Percentiles rank a stretch among this genome's conserved stretches.
phyloP scores from a whole-genome alignment of 2,888 invertebrate genomes.

The Cataglyphis albicans region DNA sequence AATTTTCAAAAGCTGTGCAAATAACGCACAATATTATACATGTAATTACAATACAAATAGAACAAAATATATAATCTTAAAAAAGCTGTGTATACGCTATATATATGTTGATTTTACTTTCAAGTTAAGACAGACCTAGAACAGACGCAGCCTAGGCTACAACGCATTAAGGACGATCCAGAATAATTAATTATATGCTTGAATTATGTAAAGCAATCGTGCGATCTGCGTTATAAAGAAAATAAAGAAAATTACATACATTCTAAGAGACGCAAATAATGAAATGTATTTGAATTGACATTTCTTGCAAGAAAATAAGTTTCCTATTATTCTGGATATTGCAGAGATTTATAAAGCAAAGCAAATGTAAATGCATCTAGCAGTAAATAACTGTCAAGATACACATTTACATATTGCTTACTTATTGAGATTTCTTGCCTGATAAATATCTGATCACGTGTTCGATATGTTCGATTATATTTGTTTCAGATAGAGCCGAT shows the following conservation, averaged over 20 bases:
- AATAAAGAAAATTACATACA: slow-evolving; percentile 77
- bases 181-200: slow-evolving; percentile 83
- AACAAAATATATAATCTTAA: slow-evolving; percentile 64
- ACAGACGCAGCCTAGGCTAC: slow-evolving; percentile 86
- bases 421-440: slow-evolving; percentile 72
- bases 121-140: slow-evolving; percentile 85
- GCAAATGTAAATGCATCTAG: slow-evolving; percentile 79
- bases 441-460: slow-evolving; percentile 80
- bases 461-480: slow-evolving; percentile 65
- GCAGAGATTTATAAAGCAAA: slow-evolving; percentile 74
- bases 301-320: slow-evolving; percentile 49
- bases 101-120: slow-evolving; percentile 61
- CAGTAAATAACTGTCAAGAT: slow-evolving; percentile 53
- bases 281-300: slow-evolving; percentile 49
- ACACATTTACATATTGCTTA: slow-evolving; percentile 80
- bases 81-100: slow-evolving; percentile 54
- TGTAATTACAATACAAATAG: slow-evolving; percentile 58
- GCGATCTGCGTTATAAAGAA: slow-evolving; percentile 70
- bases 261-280: slow-evolving; percentile 60
- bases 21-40: slow-evolving; percentile 62
- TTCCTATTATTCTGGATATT: slow-evolving; percentile 84
- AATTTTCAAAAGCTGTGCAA: slow-evolving; percentile 71
- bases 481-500: slow-evolving; percentile 51
- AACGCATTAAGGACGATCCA: slow-evolving; percentile 82
- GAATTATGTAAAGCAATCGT: slow-evolving; percentile 70